Percentiles rank a stretch among this genome's conserved stretches.
Conservation (phyloP, 2,113 vertebrate species). For the Aphelocoma coerulescens region DNA sequence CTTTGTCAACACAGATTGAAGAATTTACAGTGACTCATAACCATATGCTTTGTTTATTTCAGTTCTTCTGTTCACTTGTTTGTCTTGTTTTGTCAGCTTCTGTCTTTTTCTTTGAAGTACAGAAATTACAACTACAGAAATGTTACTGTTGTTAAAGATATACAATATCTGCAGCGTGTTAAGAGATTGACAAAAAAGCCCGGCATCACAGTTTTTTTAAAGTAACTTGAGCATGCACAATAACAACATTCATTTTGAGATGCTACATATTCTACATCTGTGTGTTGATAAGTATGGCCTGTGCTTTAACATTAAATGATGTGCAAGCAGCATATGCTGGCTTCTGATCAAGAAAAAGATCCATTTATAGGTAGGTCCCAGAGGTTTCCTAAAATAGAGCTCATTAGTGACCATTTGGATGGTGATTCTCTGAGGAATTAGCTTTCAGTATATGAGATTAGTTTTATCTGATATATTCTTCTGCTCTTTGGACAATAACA, state of each 20-base stretch:
- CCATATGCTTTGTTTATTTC: conserved; percentile 15
- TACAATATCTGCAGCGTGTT: neutral
- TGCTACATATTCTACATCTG: neutral
- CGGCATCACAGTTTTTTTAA: neutral
- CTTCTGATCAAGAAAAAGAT: neutral
- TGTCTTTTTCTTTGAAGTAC: neutral
- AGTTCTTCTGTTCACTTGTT: conserved; percentile 31
- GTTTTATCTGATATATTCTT: neutral
- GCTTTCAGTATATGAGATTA: neutral
- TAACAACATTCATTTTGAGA: neutral
- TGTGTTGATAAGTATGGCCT: neutral
- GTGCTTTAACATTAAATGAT: neutral
- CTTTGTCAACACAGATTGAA: conserved; percentile 9
- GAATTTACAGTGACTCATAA: neutral
- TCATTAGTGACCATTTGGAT: neutral
- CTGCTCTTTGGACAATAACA: neutral
- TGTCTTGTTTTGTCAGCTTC: neutral
- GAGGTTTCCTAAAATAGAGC: neutral
- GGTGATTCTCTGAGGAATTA: neutral
- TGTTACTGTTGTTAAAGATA: neutral
- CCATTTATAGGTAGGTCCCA: neutral
- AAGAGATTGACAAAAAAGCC: neutral
- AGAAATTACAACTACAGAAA: neutral
- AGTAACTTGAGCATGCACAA: neutral
- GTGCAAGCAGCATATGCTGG: neutral